These are phyloP conservation scores for Andrena trimmerana DNA, from an alignment of 2,888 invertebrate species.

Conservation along the genomic window DNA sequence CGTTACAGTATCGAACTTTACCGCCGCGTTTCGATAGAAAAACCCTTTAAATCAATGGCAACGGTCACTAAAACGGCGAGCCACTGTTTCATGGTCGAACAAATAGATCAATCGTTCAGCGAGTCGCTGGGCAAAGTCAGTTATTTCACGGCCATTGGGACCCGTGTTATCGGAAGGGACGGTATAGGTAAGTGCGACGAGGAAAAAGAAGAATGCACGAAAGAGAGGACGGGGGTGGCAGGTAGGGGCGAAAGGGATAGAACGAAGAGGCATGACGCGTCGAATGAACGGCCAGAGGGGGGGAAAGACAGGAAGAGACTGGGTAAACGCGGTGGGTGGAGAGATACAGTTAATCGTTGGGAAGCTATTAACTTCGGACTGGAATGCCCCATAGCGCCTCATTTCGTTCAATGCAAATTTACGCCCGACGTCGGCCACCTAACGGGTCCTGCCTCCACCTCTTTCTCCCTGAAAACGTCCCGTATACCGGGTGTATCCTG, in stretches of 20 bases:
- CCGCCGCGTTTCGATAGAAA: background rate
- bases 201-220: constrained; percentile 51
- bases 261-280: constrained; percentile 53
- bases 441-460: constrained; percentile 59
- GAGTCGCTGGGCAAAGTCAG: constrained; percentile 67
- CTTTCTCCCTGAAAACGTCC: constrained; percentile 62
- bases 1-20: background rate
- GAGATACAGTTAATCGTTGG: constrained; percentile 83
- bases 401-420: constrained; percentile 84
- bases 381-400: constrained; percentile 83
- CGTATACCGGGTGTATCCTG: constrained; percentile 60
- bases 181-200: constrained; percentile 71
- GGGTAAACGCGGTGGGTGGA: constrained; percentile 60
- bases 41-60: background rate
- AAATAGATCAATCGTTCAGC: constrained; percentile 14
- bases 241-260: constrained; percentile 46
- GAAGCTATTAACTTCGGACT: constrained; percentile 83
- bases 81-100: background rate
- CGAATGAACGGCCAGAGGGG: constrained; percentile 54
- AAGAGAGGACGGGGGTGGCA: constrained; percentile 35
- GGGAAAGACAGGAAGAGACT: constrained; percentile 55
- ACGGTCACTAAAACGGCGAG: background rate
- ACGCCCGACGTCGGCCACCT: constrained; percentile 73
- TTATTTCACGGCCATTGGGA: constrained; percentile 80
- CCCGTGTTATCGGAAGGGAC: constrained; percentile 79